Evolutionary conservation across 2,797 vertebrate species (phyloP).

Genomic region (Sciaenops ocellatus): DNA sequence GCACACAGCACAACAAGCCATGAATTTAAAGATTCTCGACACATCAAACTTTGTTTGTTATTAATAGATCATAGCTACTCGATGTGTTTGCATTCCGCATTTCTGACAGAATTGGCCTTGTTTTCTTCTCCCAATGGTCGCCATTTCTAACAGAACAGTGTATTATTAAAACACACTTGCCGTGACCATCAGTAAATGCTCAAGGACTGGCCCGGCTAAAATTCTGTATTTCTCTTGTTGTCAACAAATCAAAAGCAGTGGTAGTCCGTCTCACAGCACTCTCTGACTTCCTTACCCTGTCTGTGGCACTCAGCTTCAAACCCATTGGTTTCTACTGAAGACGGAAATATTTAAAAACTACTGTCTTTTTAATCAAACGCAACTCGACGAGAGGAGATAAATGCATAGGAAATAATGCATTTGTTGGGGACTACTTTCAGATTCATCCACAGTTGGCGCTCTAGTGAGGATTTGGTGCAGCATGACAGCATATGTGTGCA

Average conservation of each 20-base stretch:
- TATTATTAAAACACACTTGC: background rate
- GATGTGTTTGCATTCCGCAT: background rate
- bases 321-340: background rate
- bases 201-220: too few species aligned
- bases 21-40: background rate
- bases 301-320: too few species aligned
- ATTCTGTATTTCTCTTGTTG: too few species aligned
- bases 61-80: background rate
- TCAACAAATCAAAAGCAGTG: too few species aligned
- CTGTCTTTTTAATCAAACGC: too few species aligned
- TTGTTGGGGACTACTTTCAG: background rate
- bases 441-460: background rate
- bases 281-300: too few species aligned
- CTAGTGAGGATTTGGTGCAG: too few species aligned
- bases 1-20: background rate
- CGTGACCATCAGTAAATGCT: background rate
- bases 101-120: background rate
- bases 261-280: too few species aligned
- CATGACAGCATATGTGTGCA: too few species aligned
- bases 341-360: too few species aligned
- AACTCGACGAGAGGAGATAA: too few species aligned
- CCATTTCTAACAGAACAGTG: background rate
- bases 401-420: too few species aligned
- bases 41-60: background rate
- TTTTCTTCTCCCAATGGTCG: background rate